Evolutionary conservation across 2,113 vertebrate genomes (phyloP).

Genomic region (Cacatua alba): DNA sequence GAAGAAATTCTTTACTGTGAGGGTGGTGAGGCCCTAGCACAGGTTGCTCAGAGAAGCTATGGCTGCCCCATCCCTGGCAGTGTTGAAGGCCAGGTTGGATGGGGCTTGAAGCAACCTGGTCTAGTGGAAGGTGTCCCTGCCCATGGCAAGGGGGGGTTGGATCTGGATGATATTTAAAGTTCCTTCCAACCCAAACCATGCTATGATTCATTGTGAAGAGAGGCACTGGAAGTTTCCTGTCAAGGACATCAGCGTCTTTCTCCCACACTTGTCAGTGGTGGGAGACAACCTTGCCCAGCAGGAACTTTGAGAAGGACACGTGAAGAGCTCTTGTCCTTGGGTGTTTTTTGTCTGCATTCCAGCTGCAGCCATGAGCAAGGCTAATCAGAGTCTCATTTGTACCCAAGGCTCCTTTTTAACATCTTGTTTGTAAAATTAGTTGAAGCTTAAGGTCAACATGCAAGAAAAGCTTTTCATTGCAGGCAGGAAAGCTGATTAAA

Average conservation of each 20-base stretch:
- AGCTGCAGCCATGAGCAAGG: background rate
- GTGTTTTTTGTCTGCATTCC: background rate
- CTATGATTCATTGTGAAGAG: background rate
- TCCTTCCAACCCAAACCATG: background rate
- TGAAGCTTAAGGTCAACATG: background rate
- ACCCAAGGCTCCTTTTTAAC: background rate
- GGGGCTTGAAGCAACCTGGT: background rate
- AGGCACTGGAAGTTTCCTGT: background rate
- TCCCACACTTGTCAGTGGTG: background rate
- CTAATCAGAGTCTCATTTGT: background rate
- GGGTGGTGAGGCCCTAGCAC: background rate
- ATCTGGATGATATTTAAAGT: background rate
- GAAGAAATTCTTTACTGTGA: background rate
- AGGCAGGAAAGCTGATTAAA: background rate
- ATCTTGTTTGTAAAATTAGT: background rate
- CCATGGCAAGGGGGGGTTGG: background rate
- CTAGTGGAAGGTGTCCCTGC: background rate
- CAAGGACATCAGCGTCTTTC: rapidly evolving
- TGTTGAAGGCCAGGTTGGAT: background rate
- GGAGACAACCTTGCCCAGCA: background rate
- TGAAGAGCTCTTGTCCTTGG: background rate
- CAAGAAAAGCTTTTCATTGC: background rate
- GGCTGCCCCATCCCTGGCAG: background rate
- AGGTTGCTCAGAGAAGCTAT: background rate
- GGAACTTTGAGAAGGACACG: background rate